Percentiles rank a stretch among this genome's conserved stretches.
phyloP scores from a whole-genome alignment of 2,797 vertebrate genomes.

The Sebastes dallii region DNA sequence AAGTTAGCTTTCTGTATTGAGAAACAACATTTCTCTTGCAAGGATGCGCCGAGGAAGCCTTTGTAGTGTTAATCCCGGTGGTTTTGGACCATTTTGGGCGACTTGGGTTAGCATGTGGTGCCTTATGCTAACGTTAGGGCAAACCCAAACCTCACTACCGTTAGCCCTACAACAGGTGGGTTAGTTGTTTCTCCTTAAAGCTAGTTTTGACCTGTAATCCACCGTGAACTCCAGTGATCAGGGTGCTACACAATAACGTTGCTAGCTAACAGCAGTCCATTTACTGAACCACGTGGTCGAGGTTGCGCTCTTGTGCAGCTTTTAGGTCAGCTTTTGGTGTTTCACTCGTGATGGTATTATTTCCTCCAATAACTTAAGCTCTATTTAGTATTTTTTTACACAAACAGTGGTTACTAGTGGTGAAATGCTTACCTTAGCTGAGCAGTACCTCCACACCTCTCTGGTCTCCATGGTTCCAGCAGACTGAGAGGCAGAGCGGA shows the following conservation, averaged over 20 bases:
- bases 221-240: background rate
- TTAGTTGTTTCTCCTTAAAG: background rate
- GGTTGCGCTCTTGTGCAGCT: background rate
- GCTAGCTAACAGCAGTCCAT: background rate
- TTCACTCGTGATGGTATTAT: too few species aligned
- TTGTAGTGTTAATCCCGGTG: too few species aligned
- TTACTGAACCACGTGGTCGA: background rate
- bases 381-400: accelerated
- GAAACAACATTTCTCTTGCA: background rate
- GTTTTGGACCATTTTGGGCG: too few species aligned
- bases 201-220: too few species aligned
- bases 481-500: background rate
- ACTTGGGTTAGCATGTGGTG: background rate
- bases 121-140: background rate
- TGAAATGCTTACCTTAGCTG: background rate
- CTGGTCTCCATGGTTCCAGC: accelerated
- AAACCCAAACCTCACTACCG: too few species aligned
- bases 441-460: accelerated
- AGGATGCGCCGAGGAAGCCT: background rate
- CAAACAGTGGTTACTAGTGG: accelerated
- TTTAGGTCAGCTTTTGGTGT: too few species aligned
- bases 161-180: too few species aligned
- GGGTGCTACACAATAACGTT: background rate
- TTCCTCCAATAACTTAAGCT: accelerated
- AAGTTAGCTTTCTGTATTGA: too few species aligned